Base-by-base conservation (phyloP, 2,888 invertebrate genomes). In the Autographa pulchrina region DNA sequence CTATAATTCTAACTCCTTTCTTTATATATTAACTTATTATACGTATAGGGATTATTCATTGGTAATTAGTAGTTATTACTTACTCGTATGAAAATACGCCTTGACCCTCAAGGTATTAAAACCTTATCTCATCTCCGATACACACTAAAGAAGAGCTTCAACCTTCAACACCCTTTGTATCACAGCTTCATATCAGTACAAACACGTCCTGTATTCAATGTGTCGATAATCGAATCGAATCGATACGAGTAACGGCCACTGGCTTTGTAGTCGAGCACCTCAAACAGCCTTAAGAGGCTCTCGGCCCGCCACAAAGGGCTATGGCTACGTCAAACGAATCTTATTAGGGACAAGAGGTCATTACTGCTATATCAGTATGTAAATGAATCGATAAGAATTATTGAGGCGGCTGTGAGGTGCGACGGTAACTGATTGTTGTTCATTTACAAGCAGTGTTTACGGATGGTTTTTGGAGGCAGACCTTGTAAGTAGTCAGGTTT, bases 211-310 rank as follows among this genome's bases (percentile, higher is more conserved):
- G 54, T 25, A 11, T 56, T 25, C 48, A 56, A 56, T 56, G 54
- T 56, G 54, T 56, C 54, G 54, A 56, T 56, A 56, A 56, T 56
- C 20, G 20, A 56, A 25, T 13, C 20, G 11, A 56, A 25, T 56
- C 11, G 54, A 56, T 56, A 11, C 13, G 20, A 25, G 54, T 56
- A 56, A 56, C 54, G 20, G 54, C 54, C 25, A 56, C 25, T 20
- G 54, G 54, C 54, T 56, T 56, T 56, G 54, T 56, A 13, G 25
- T 56, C 54, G 25, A 56, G 54, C n/a, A 56, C 54, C 54, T 56
- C 54, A 20, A 56, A 56, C 54, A 20, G 6, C 25, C 54, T 20
- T 56, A 56, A 56, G 54, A 20, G 54, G 54, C 54, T 56, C 54
- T 56, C 25, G 20, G 8, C 0, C 20, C 20, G 13, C 54, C 25